Evolutionary conservation across 2,113 vertebrate genomes (phyloP), one percentile per base, ranked within the genome.

Genomic region (Axis porcinus): DNA sequence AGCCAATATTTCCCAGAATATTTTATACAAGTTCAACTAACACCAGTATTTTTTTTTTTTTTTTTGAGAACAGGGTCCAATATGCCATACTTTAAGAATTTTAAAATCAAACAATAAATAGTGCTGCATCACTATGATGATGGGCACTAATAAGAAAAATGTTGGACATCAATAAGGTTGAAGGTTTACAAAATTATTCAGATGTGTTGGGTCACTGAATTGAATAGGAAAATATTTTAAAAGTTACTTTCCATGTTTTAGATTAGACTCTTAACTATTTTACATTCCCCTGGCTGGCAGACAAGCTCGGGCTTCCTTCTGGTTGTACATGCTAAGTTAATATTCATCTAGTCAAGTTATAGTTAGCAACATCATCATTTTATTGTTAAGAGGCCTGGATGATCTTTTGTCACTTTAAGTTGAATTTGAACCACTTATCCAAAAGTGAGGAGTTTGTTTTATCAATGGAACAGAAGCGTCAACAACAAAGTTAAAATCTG

Each of bases 1-100:
- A 90, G 40, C 11, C 74, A 88, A 19, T 86, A 81, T 33, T 94
- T 81, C 89, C 82, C 64, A 89, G 88, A 91, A 86, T 89, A 92
- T 62, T 97, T 96, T 5, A 86, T 98, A 89, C 54, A 95, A 96
- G 95, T 89, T 4, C 33, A 87, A 91, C 30, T 88, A 86, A 57
- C 23, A 74, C 23, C 43, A 19, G n/a, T 84, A 81, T 94, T 85
- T 67, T 55, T 12, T 95, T 85, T 60, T 58, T 55, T 14, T 57
- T 17, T 87, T 82, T 78, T 94, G 19, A 47, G 67, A 19, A 81
- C 60, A 7, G 13, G 95, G 92, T 97, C 67, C 28, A 14, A 10
- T 50, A 97, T 97, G 15, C 52, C 79, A 36, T 25, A 2, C 76
- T 92, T 81, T 60, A 45, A 97, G 54, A 19, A 33, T 93, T 97